Base-by-base conservation (phyloP, 2,797 vertebrate genomes). In the Myotis findleyi region DNA sequence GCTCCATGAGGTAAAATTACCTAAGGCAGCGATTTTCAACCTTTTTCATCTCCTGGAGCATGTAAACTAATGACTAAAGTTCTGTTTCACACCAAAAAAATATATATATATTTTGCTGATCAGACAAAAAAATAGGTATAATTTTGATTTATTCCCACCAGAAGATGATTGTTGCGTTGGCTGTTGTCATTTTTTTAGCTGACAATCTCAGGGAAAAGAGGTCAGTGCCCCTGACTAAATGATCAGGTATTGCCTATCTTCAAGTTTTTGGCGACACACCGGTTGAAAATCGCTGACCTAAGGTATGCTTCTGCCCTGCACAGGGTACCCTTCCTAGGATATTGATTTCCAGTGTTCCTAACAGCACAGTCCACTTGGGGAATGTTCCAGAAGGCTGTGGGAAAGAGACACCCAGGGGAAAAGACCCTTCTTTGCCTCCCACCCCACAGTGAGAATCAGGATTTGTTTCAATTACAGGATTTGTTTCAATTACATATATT, bases 401-500 rank as follows among this genome's bases (percentile, higher is more conserved):
- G 0, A 2, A 41, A 38, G 55, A 91, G 72, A 80, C 13, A 73
- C 10, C 12, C 1, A n/a, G 90, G 84, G n/a, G 55, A 62, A 17
- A 17, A 88, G 12, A 21, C 64, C 87, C 55, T 84, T 91, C 33
- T 71, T 92, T n/a, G 66, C 66, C 53, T 62, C 5, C 18, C 41
- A 21, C 30, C 21, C 27, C n/a, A 25, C 4, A 0, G 0, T 75
- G 47, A 95, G 84, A 98, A 96, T 94, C 69, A 3, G 82, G 87
- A 95, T 91, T 97, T 97, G 95, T 97, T 97, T 98, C 96, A 97
- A 87, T 97, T 98, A 96, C 95, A 93, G 82, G 87, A 95, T 91
- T 97, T 97, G 95, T 97, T 97, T 98, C 96, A 97, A 87, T 97
- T 98, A 96, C 95, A 93, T 97, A 98, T 97, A 97, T 97, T 95